These are phyloP conservation scores for Pomacea maculata DNA, from an alignment of 1,140 invertebrate species.

Conservation along the genomic window DNA sequence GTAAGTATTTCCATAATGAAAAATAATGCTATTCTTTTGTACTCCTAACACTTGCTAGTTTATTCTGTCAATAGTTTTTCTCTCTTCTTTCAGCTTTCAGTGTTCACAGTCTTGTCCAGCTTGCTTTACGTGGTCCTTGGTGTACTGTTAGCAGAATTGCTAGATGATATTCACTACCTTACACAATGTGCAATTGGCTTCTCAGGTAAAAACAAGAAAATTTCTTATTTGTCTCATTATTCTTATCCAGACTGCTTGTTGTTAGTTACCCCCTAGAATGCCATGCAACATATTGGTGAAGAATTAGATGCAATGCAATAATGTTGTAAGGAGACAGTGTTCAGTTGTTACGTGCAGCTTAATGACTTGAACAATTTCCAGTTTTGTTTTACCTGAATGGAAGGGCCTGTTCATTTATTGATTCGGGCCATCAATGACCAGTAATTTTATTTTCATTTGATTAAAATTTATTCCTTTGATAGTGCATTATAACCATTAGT, in stretches of 20 bases:
- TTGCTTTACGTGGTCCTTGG: conserved; percentile 69
- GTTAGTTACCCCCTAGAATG: background rate
- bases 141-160: conserved; percentile 47
- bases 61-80: background rate
- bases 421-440: too few species aligned
- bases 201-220: conserved; percentile 66
- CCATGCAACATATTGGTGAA: background rate
- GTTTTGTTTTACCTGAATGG: too few species aligned
- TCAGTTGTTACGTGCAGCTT: background rate
- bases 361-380: too few species aligned
- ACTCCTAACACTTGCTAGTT: background rate
- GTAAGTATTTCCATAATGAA: background rate
- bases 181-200: conserved; percentile 76
- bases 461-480: too few species aligned
- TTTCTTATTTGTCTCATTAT: background rate
- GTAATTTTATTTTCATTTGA: too few species aligned
- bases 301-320: background rate
- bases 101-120: conserved; percentile 71
- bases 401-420: too few species aligned
- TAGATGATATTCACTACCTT: conserved; percentile 60
- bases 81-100: conserved; percentile 24
- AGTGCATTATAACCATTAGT: too few species aligned
- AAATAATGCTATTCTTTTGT: background rate
- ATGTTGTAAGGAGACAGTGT: background rate
- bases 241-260: background rate